Percentiles rank a stretch among this genome's conserved stretches.
phyloP scores from a whole-genome alignment of 2,113 vertebrate genomes.

The Sciurus niger region DNA sequence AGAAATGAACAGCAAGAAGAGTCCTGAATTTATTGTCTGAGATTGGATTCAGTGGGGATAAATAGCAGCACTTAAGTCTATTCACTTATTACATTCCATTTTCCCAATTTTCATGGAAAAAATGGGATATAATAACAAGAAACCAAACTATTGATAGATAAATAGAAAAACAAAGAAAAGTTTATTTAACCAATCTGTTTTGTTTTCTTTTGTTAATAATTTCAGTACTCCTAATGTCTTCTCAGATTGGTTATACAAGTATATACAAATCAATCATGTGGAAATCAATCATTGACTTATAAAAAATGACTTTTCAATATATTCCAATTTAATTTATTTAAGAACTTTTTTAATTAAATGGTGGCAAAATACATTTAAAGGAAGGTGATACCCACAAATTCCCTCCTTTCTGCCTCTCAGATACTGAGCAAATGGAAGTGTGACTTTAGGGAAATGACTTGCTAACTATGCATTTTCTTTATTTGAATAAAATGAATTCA shows the following conservation, averaged over 20 bases:
- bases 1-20: conserved; percentile 10
- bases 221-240: not conserved
- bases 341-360: not conserved
- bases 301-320: conserved; percentile 16
- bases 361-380: not conserved
- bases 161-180: no score
- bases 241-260: not conserved
- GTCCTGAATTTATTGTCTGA: conserved; percentile 1
- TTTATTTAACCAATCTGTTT: not conserved
- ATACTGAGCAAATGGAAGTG: not conserved
- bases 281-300: not conserved
- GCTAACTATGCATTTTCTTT: not conserved
- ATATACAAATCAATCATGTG: not conserved
- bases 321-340: conserved; percentile 12
- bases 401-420: not conserved
- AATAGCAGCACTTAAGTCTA: not conserved
- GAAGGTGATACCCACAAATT: not conserved
- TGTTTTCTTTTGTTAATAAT: not conserved
- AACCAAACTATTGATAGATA: not conserved
- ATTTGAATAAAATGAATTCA: not conserved
- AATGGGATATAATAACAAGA: not conserved
- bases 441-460: not conserved
- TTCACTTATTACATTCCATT: not conserved
- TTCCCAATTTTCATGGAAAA: not conserved
- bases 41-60: not conserved